Evolutionary conservation across 2,797 vertebrate species (phyloP).

Genomic region (Sebastes jordani): DNA sequence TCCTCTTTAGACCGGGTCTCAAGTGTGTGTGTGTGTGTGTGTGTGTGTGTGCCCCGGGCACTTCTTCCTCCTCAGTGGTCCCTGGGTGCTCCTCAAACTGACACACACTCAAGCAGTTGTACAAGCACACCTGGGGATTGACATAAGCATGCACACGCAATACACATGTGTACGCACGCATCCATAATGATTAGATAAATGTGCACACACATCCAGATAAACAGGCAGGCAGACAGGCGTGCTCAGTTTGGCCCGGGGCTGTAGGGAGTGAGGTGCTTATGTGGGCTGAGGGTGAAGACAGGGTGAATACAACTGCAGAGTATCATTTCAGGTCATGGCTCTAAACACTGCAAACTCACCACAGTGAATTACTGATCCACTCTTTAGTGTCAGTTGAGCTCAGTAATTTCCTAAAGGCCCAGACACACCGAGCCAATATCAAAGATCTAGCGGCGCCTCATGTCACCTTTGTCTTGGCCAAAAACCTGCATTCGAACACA

Average conservation of each 20-base stretch:
- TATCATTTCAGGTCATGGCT: slow-evolving; percentile 49
- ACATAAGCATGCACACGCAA: slow-evolving; percentile 17
- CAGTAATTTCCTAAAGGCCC: not conserved
- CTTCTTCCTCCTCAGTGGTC: slow-evolving; percentile 69
- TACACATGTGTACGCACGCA: not conserved
- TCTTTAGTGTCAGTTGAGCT: not conserved
- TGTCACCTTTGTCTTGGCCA: too few relatives aligned
- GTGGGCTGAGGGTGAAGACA: slow-evolving; percentile 49
- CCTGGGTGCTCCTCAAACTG: slow-evolving; percentile 62
- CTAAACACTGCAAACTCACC: slow-evolving; percentile 20
- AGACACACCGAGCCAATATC: too few relatives aligned
- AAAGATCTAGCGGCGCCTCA: fast-evolving
- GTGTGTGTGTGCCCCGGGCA: slow-evolving; percentile 44
- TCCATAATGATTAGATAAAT: not conserved
- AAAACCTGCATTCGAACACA: too few relatives aligned
- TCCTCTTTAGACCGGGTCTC: slow-evolving; percentile 35
- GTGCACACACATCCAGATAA: not conserved
- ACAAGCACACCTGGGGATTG: slow-evolving; percentile 37
- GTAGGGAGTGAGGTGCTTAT: slow-evolving; percentile 43
- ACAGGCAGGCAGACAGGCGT: slow-evolving; percentile 16
- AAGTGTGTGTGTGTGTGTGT: slow-evolving; percentile 14
- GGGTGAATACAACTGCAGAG: slow-evolving; percentile 26
- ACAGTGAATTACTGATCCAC: slow-evolving; percentile 2
- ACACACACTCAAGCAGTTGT: slow-evolving; percentile 35
- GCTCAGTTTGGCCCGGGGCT: slow-evolving; percentile 47